Conservation (phyloP, 2,797 vertebrate species). For the Danio jaintianensis region DNA sequence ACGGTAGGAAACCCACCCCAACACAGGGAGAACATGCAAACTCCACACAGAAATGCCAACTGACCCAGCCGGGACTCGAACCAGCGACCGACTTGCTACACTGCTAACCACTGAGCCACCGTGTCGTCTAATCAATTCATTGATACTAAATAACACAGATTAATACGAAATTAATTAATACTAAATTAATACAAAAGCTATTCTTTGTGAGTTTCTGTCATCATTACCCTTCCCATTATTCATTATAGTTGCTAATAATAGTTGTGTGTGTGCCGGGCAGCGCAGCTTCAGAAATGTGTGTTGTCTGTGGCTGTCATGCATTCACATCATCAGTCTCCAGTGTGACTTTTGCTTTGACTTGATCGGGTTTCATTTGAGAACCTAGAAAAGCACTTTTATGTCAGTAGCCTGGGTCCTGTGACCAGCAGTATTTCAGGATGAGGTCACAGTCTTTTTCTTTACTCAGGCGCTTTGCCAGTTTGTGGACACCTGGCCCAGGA, state of each 20-base stretch:
- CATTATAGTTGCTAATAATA: not conserved
- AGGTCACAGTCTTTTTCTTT: slow-evolving; percentile 93
- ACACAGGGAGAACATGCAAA: too few species aligned
- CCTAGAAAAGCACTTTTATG: slow-evolving; percentile 86
- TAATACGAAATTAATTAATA: too few species aligned
- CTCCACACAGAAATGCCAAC: too few species aligned
- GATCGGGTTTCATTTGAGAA: slow-evolving; percentile 74
- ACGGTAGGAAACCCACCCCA: too few species aligned
- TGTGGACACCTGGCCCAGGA: slow-evolving; percentile 93
- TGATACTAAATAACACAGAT: too few species aligned
- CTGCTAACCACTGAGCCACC: too few species aligned
- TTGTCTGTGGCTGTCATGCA: slow-evolving; percentile 34
- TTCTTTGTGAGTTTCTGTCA: not conserved
- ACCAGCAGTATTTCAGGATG: slow-evolving; percentile 87
- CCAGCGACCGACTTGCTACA: too few species aligned
- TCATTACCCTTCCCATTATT: not conserved
- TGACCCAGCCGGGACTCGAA: too few species aligned
- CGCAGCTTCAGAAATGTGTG: not conserved
- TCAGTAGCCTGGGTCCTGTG: slow-evolving; percentile 86
- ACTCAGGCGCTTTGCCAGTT: slow-evolving; percentile 82
- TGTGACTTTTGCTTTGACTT: slow-evolving; percentile 60
- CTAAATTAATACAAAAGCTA: not conserved
- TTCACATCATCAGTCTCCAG: slow-evolving; percentile 62
- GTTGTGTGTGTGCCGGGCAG: not conserved
- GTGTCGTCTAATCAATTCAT: too few species aligned